Percentiles rank a stretch among this genome's conserved stretches.
phyloP scores from a whole-genome alignment of 2,113 vertebrate species.

The Ictidomys tridecemlineatus region DNA sequence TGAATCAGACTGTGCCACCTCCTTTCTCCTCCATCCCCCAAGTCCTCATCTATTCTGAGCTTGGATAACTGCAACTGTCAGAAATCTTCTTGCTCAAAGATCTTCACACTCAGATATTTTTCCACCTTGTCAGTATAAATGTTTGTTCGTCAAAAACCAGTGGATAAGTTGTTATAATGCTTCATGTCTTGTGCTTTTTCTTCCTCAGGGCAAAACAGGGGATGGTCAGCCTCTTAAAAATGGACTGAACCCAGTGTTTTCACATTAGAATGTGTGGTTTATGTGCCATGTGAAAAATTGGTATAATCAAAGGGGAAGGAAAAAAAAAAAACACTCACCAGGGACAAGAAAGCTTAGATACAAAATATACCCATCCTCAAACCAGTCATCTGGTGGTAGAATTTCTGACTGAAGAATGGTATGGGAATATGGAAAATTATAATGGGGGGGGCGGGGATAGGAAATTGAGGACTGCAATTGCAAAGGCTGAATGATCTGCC shows the following conservation, averaged over 20 bases:
- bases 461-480: conserved; percentile 39
- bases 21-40: too few relatives aligned
- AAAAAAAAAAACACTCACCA: neutral
- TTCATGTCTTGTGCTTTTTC: conserved; percentile 56
- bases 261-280: neutral
- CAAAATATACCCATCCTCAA: neutral
- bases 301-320: conserved; percentile 35
- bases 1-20: neutral
- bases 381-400: neutral
- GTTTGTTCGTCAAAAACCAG: conserved; percentile 67
- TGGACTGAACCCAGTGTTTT: neutral
- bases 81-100: conserved; percentile 70
- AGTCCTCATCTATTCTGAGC: neutral
- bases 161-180: conserved; percentile 23
- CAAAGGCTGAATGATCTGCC: conserved; percentile 54
- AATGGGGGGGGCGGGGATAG: neutral
- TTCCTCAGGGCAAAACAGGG: neutral
- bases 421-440: neutral
- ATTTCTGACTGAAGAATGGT: conserved; percentile 1
- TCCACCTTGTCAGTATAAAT: conserved; percentile 75
- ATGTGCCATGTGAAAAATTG: conserved; percentile 67
- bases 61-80: conserved; percentile 62
- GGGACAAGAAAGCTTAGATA: conserved; percentile 42
- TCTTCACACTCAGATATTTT: conserved; percentile 68
- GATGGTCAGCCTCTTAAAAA: conserved; percentile 46